phyloP scores from a whole-genome alignment of 2,113 vertebrate genomes.

The Calidris pugnax region DNA sequence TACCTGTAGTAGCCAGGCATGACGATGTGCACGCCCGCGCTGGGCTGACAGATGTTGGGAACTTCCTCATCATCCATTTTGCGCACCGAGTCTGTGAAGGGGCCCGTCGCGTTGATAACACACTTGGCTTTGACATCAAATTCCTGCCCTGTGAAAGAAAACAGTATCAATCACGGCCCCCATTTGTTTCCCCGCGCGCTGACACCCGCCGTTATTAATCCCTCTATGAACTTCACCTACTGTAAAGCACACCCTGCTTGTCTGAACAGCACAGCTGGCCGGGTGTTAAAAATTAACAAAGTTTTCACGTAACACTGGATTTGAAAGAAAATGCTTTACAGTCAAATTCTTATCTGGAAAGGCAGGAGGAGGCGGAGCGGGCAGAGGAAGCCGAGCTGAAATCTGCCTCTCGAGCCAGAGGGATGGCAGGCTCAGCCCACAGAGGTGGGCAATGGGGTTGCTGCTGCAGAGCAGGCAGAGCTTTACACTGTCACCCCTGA shows the following conservation, averaged over 20 bases:
- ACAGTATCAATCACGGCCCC: constrained; percentile 86
- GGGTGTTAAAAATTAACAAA: not conserved
- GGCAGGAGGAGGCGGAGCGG: not conserved
- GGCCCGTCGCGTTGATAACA: constrained; percentile 97
- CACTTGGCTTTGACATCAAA: constrained; percentile 99
- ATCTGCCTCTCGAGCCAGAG: not conserved
- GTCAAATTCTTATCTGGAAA: not conserved
- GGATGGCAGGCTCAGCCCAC: not conserved
- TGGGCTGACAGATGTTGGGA: constrained; percentile 89
- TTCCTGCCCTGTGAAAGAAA: constrained; percentile 94
- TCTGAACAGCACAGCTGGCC: not conserved
- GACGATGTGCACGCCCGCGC: constrained; percentile 88
- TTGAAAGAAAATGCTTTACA: not conserved
- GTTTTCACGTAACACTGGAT: not conserved
- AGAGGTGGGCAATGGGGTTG: not conserved
- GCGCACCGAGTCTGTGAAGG: constrained; percentile 88
- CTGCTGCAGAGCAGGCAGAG: not conserved
- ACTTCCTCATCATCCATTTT: constrained; percentile 91
- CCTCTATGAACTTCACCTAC: constrained; percentile 80
- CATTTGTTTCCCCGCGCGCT: constrained; percentile 80
- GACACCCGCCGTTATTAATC: constrained; percentile 83
- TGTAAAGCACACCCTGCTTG: constrained; percentile 70
- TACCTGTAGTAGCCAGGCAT: constrained; percentile 93
- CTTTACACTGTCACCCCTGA: not conserved
- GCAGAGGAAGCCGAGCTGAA: not conserved